phyloP scores from a whole-genome alignment of 2,797 vertebrate species.

The Nyctibius grandis region DNA sequence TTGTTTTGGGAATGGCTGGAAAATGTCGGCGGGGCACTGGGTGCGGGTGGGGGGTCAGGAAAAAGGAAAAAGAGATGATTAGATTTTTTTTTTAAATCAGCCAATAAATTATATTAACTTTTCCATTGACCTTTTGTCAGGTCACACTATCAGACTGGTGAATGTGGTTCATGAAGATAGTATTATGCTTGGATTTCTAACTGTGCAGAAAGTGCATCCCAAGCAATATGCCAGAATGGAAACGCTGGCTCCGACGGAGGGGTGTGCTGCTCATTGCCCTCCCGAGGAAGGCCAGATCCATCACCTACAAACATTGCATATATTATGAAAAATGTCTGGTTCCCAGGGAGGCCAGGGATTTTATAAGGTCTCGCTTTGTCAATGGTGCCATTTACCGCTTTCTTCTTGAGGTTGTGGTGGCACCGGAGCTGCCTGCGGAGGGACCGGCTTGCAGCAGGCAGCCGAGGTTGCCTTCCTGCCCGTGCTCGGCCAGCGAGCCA shows the following conservation, averaged over 20 bases:
- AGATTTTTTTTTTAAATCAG: conserved; percentile 41
- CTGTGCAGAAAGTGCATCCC: conserved; percentile 46
- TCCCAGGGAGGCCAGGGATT: neutral
- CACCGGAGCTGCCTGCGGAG: neutral
- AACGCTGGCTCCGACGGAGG: neutral
- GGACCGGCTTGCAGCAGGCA: neutral
- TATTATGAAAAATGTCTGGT: neutral
- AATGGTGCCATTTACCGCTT: neutral
- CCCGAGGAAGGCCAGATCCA: neutral
- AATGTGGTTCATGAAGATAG: conserved; percentile 52
- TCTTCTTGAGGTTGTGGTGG: neutral
- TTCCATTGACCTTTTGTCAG: conserved; percentile 51
- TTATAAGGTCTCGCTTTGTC: neutral
- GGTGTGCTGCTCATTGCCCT: neutral
- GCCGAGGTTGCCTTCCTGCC: rapidly evolving
- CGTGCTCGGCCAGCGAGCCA: rapidly evolving
- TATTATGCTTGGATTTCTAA: conserved; percentile 31
- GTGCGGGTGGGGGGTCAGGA: conserved; percentile 52
- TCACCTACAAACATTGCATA: neutral
- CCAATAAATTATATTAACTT: conserved; percentile 65
- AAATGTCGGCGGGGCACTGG: conserved; percentile 60
- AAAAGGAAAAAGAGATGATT: conserved; percentile 66
- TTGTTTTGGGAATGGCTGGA: conserved; percentile 61
- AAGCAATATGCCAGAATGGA: conserved; percentile 47
- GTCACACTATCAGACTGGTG: conserved; percentile 46